Evolutionary conservation across 2,888 invertebrate species (phyloP), one percentile per base, ranked within the genome.

Genomic region (Nomada hirtipes): DNA sequence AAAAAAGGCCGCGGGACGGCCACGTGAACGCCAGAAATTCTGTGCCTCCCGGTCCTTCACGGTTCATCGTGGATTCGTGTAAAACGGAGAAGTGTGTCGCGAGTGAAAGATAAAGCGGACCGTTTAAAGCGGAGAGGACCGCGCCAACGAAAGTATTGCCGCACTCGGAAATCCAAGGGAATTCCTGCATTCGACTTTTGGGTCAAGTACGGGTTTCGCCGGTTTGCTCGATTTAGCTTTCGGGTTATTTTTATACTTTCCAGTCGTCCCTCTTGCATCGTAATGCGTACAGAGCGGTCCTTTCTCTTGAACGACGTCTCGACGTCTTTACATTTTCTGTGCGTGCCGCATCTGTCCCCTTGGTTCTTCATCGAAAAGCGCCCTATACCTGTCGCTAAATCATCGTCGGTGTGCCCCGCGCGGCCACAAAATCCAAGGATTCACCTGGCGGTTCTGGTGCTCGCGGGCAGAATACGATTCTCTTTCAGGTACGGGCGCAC

Each of bases 391-490:
- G 11, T 20, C 44, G 36, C 36, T 47, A 67, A 78, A 67, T 78
- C 77, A 77, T 61, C 67, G 50, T 11, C 44, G n/a, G 13, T 15
- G 57, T 3, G n/a, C 11, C 47, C 61, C 61, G 2, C 11, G 61
- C 26, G 0, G 20, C 15, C 2, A 50, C 57, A n/a, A 57, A 71
- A 52, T 67, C 63, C 61, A 52, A 71, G 44, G 79, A 85, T 82
- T 88, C 87, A 87, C 87, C 87, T 87, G 87, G 87, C 83, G 53
- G 9, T 2, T 26, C n/a, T 29, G 60, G 42, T 69, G 77, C 47
- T 52, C 52, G 36, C 36, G 59, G 67, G n/a, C 59, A 64, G 53
- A 74, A 61, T 67, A 64, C 68, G 77, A 79, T 88, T 85, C 84
- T 75, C 79, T 77, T 67, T 73, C 53, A 64, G 63, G 67, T 72